Evolutionary conservation across 2,888 invertebrate genomes (phyloP).

Genomic region (Petrophora chlorosata): DNA sequence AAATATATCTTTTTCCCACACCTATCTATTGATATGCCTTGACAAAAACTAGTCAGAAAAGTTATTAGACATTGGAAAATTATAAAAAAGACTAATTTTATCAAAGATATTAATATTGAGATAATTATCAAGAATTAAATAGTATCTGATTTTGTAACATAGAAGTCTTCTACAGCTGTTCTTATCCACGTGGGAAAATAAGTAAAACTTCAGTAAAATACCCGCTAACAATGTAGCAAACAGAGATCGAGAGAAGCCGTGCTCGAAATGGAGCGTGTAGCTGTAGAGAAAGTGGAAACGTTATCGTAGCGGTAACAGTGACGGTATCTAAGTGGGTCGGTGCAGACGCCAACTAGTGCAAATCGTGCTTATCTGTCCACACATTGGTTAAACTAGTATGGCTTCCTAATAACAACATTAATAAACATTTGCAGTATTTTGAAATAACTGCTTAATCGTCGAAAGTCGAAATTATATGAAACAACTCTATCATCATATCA

Average conservation of each 20-base stretch:
- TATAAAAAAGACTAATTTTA: too few species aligned
- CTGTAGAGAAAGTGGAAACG: slow-evolving; percentile 66
- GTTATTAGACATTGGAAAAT: not conserved
- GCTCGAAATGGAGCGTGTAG: slow-evolving; percentile 57
- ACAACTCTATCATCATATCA: slow-evolving; percentile 36
- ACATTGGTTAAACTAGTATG: slow-evolving; percentile 39
- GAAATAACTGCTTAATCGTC: not conserved
- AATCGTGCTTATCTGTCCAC: slow-evolving; percentile 61
- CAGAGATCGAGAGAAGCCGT: slow-evolving; percentile 40
- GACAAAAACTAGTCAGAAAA: not conserved
- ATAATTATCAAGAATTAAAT: too few species aligned
- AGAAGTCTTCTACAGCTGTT: too few species aligned
- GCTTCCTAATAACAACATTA: slow-evolving; percentile 10
- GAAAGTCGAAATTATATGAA: not conserved
- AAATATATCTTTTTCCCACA: not conserved
- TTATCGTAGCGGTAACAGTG: slow-evolving; percentile 62
- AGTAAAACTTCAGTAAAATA: not conserved
- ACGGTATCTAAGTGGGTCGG: slow-evolving; percentile 76
- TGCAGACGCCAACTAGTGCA: slow-evolving; percentile 60
- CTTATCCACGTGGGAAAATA: too few species aligned
- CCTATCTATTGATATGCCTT: not conserved
- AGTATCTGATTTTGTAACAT: too few species aligned
- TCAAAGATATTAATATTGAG: too few species aligned
- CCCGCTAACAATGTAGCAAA: slow-evolving; percentile 33
- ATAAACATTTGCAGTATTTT: slow-evolving; percentile 1